phyloP scores from a whole-genome alignment of 2,113 vertebrate species.

The Notarius quadriscutis region DNA sequence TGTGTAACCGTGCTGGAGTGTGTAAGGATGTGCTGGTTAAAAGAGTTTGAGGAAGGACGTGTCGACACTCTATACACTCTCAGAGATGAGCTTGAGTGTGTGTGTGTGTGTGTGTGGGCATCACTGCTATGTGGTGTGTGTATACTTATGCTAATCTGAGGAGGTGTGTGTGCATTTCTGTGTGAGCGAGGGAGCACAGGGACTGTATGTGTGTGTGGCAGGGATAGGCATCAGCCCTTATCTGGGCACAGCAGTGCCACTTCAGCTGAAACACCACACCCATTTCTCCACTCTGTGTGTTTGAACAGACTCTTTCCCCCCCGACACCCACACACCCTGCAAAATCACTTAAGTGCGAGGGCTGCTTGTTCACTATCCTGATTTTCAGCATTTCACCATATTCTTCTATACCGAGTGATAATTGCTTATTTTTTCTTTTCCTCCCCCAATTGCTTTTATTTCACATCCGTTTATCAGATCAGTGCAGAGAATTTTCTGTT shows the following conservation, averaged over 20 bases:
- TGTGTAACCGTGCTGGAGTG: not conserved
- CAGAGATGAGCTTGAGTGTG: not conserved
- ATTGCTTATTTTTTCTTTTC: not conserved
- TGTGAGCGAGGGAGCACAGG: not conserved
- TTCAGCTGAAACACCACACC: constrained; percentile 80
- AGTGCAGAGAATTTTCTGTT: not conserved
- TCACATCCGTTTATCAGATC: not conserved
- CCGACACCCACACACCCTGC: constrained; percentile 22
- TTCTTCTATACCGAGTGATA: constrained; percentile 4
- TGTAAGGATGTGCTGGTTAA: not conserved
- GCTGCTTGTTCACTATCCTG: constrained; percentile 19
- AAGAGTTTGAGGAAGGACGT: not conserved
- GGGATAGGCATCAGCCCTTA: constrained; percentile 77
- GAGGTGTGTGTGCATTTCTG: constrained; percentile 2
- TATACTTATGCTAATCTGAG: not conserved
- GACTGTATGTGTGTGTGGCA: constrained; percentile 58
- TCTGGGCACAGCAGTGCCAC: constrained; percentile 78
- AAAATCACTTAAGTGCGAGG: constrained; percentile 54
- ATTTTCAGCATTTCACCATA: not conserved
- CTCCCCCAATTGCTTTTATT: not conserved
- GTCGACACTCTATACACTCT: not conserved
- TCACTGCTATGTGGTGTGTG: not conserved
- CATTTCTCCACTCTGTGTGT: constrained; percentile 73
- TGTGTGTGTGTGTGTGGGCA: not conserved
- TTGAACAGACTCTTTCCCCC: constrained; percentile 68